Conservation (phyloP, 1,140 invertebrate species). For the Sarcophaga bullata region DNA sequence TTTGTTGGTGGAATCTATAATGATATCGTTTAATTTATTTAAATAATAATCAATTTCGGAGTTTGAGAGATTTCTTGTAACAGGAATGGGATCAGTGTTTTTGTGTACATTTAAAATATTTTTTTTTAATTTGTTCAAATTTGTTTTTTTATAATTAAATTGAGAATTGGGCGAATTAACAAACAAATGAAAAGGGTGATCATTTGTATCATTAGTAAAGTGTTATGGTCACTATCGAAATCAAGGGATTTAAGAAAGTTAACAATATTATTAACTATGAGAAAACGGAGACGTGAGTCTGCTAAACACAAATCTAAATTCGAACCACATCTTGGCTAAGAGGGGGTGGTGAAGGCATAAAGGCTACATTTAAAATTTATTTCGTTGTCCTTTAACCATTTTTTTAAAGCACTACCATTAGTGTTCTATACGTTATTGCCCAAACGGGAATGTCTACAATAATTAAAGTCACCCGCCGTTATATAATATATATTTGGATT, state of each 20-base stretch:
- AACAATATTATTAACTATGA: constrained; percentile 2
- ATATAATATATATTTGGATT: constrained; percentile 26
- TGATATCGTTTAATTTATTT: constrained; percentile 26
- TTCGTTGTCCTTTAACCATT: background rate
- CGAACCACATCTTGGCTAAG: background rate
- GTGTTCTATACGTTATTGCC: constrained; percentile 7
- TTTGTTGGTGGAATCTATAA: constrained; percentile 19
- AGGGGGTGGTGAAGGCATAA: constrained; percentile 11
- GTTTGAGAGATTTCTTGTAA: constrained; percentile 27
- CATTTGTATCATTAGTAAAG: background rate
- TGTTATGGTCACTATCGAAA: constrained; percentile 25
- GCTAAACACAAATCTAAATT: constrained; percentile 19
- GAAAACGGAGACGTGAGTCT: background rate
- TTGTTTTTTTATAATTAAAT: constrained; percentile 29
- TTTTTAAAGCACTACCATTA: constrained; percentile 26
- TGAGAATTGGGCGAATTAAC: background rate
- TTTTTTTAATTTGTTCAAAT: constrained; percentile 12
- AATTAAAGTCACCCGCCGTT: constrained; percentile 20
- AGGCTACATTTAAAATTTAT: constrained; percentile 26
- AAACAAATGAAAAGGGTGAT: background rate
- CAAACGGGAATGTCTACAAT: background rate
- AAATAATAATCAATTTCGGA: constrained; percentile 25
- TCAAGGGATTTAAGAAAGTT: constrained; percentile 30
- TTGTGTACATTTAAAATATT: background rate
- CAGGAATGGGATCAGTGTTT: background rate